phyloP scores from a whole-genome alignment of 1,140 invertebrate species.

The Holcopasites calliopsidis region DNA sequence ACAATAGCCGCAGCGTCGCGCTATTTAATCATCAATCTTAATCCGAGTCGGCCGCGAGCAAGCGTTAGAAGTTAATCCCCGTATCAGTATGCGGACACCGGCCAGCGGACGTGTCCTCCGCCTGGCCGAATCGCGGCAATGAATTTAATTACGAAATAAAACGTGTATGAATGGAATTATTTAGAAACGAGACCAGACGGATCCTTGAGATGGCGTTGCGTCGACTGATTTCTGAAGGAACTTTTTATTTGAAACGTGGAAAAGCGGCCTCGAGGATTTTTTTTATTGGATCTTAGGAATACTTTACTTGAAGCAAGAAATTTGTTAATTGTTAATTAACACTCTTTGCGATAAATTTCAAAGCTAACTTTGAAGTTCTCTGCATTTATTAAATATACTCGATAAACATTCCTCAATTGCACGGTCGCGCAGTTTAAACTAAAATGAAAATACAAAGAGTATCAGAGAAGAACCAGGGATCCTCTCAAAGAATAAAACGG shows the following conservation, averaged over 20 bases:
- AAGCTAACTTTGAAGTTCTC: no score
- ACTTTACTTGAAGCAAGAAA: no score
- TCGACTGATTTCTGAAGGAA: not conserved
- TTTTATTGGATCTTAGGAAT: no score
- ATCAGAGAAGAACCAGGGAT: not conserved
- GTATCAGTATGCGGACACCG: conserved; percentile 21
- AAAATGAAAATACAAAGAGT: no score
- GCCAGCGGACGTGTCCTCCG: not conserved
- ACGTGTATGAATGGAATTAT: not conserved
- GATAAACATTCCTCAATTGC: no score
- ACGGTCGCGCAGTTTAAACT: no score
- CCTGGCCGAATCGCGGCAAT: not conserved
- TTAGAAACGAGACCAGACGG: not conserved
- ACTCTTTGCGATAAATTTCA: no score
- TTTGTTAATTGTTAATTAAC: no score
- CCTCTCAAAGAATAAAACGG: not conserved
- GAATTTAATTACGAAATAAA: not conserved
- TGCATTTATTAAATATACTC: no score
- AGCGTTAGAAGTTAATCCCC: conserved; percentile 29
- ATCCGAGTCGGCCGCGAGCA: not conserved
- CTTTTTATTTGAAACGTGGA: no score
- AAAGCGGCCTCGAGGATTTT: no score
- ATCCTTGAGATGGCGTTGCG: not conserved
- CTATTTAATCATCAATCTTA: conserved; percentile 40
- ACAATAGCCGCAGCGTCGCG: conserved; percentile 7